These are phyloP conservation scores for Cheilosia vulpina DNA, from an alignment of 2,888 invertebrate genomes.

Conservation along the genomic window DNA sequence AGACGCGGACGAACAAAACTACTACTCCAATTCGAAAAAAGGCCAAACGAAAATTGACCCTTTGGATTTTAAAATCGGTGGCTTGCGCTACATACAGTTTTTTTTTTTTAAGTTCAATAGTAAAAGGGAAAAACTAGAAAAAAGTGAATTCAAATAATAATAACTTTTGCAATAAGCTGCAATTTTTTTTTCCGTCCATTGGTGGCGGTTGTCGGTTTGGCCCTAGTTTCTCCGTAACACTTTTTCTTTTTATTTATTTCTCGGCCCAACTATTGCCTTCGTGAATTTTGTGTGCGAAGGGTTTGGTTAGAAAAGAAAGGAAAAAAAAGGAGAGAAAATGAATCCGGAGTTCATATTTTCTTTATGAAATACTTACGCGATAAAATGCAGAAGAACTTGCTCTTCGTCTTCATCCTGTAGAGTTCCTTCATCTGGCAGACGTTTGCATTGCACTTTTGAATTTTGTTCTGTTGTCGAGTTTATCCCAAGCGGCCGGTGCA, in stretches of 20 bases:
- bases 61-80: slow-evolving; percentile 38
- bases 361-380: slow-evolving; percentile 66
- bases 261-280: slow-evolving; percentile 9
- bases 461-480: slow-evolving; percentile 44
- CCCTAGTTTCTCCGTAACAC: slow-evolving; percentile 34
- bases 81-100: slow-evolving; percentile 13
- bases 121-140: slow-evolving; percentile 18
- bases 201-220: slow-evolving; percentile 41
- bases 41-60: slow-evolving; percentile 8
- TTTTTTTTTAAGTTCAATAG: slow-evolving; percentile 35
- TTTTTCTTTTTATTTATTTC: slow-evolving; percentile 3
- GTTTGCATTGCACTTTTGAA: slow-evolving; percentile 68
- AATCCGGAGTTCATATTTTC: slow-evolving; percentile 65
- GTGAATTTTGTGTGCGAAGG: slow-evolving; percentile 39
- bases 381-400: slow-evolving; percentile 47
- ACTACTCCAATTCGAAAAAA: slow-evolving; percentile 10
- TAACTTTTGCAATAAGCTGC: slow-evolving; percentile 73
- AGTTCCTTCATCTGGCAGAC: slow-evolving; percentile 33
- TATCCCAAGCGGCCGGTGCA: slow-evolving; percentile 28
- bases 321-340: slow-evolving; percentile 4
- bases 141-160: slow-evolving; percentile 65
- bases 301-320: slow-evolving; percentile 34
- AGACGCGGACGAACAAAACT: slow-evolving; percentile 12
- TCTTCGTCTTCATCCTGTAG: slow-evolving; percentile 9
- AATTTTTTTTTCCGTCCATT: slow-evolving; percentile 54